A percentile compares a stretch with the other conserved stretches of the same genome.
phyloP scores from a whole-genome alignment of 2,797 vertebrate genomes.

The Microctenopoma steveboyesi region DNA sequence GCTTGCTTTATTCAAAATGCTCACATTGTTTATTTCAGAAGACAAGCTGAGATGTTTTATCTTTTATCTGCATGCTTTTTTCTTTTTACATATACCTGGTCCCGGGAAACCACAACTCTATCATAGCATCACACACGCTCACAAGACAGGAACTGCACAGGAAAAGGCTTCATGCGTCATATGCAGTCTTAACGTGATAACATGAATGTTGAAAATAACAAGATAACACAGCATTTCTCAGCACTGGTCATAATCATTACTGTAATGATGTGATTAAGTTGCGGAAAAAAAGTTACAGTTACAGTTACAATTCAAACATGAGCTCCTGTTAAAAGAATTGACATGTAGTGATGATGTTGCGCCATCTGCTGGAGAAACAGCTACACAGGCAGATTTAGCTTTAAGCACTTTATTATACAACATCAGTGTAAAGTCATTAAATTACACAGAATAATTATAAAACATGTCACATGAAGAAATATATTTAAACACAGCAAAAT shows the following conservation, averaged over 20 bases:
- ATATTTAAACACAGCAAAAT: background rate
- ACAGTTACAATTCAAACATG: background rate
- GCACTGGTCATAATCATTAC: too few species aligned
- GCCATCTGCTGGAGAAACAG: slow-evolving; percentile 62
- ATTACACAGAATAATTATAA: slow-evolving; percentile 20
- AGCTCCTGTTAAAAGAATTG: background rate
- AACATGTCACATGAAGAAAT: background rate
- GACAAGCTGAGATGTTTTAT: background rate
- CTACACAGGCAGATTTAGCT: background rate
- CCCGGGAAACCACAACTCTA: slow-evolving; percentile 38
- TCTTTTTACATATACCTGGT: background rate
- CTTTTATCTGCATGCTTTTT: background rate
- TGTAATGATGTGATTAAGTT: rapidly evolving
- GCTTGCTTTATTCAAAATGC: background rate
- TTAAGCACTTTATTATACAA: slow-evolving; percentile 41
- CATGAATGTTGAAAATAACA: background rate
- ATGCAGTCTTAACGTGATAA: background rate
- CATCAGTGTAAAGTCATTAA: slow-evolving; percentile 22
- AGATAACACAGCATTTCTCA: background rate
- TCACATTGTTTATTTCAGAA: slow-evolving; percentile 17
- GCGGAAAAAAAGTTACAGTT: background rate
- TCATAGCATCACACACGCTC: background rate
- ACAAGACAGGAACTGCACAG: slow-evolving; percentile 33
- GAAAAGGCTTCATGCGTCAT: slow-evolving; percentile 12
- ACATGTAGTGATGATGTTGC: slow-evolving; percentile 1